Conservation (phyloP, 2,113 vertebrate species). For the Neoarius graeffei region DNA sequence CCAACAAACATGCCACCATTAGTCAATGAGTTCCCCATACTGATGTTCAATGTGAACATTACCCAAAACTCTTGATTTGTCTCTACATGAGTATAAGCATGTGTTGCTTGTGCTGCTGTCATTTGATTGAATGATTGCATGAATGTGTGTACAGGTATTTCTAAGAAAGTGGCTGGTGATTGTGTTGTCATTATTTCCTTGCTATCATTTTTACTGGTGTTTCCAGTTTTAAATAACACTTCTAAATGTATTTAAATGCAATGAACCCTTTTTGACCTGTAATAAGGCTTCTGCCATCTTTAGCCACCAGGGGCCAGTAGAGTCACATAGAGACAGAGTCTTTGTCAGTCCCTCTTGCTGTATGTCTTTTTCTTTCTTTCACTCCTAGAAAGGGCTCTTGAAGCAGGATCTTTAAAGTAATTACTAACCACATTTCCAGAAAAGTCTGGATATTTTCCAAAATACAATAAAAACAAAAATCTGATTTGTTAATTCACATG, state of each 20-base stretch:
- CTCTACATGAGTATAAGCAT: neutral
- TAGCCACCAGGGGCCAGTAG: constrained; percentile 37
- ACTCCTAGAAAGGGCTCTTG: neutral
- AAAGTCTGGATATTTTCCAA: too few species aligned
- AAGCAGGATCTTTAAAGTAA: neutral
- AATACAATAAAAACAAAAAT: too few species aligned
- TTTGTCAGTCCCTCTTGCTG: neutral
- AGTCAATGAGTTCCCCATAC: neutral
- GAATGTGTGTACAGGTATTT: neutral
- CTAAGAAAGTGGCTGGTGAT: neutral
- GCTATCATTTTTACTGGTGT: neutral
- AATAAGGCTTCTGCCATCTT: neutral
- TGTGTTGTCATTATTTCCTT: neutral
- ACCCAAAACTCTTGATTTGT: neutral
- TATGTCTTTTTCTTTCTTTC: neutral
- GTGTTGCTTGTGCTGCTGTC: neutral
- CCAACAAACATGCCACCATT: neutral
- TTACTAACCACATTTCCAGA: neutral
- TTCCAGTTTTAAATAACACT: neutral
- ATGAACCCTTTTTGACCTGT: neutral
- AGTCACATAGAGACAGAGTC: neutral
- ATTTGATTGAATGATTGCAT: neutral
- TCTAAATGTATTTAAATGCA: neutral
- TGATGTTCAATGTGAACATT: neutral
- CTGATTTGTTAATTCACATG: too few species aligned